Evolutionary conservation across 2,888 invertebrate genomes (phyloP), one percentile per base, ranked within the genome.

Genomic region (Glaucopsyche alexis): DNA sequence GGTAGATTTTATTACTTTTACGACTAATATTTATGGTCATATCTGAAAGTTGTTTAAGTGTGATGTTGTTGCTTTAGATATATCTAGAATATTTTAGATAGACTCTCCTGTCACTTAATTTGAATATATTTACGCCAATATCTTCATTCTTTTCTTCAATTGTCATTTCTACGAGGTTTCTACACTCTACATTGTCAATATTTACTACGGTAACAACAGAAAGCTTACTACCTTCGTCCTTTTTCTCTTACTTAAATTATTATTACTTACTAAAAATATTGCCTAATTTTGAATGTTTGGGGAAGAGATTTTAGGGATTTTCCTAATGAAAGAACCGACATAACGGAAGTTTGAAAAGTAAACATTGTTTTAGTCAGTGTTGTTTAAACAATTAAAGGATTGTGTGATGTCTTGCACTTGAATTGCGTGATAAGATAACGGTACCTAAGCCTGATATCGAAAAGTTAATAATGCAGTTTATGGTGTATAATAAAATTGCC

Each of bases 351-450:
- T 60, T 60, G 29, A 38, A 60, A 60, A 13, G 29, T 60, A 38
- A 60, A 60, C 60, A 60, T 60, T 60, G 29, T 29, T 60, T 60
- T 29, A 60, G 60, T 60, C 60, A 60, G 60, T 29, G 60, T 13
- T 9, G 47, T 60, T 60, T 60, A 11, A 60, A 60, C 60, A 60
- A 60, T 60, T 29, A 29, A 60, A 60, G 60, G 60, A 60, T 60
- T 60, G 29, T 19, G 29, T 29, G 29, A 60, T 19, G 29, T 60
- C 29, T 55, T 60, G 60, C 60, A 60, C 13, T 60, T 11, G 13
- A 60, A 14, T 13, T 14, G 29, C 29, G 29, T 60, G 29, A 60
- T 38, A 60, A 60, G 60, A 60, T 60, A 60, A 38, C 60, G 60
- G 60, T 14, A 47, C 2, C 8, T 9, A 11, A 47, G 47, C 42